Evolutionary conservation across 2,797 vertebrate species (phyloP).

Genomic region (Xiphorhynchus erythropygius): DNA sequence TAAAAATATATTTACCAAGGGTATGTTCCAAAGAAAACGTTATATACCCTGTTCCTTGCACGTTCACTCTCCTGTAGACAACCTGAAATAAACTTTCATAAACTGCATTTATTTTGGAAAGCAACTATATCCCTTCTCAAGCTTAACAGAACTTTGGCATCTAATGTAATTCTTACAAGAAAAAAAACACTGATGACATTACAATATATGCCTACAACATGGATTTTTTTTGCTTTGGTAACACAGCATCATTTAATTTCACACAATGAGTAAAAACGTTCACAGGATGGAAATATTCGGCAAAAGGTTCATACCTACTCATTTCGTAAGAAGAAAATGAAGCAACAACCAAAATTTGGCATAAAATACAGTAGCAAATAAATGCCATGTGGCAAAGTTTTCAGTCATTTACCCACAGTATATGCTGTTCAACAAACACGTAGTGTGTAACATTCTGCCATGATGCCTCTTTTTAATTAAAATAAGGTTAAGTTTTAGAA

Average conservation of each 20-base stretch:
- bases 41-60: not conserved
- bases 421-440: not conserved
- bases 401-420: not conserved
- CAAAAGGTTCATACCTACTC: not conserved
- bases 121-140: not conserved
- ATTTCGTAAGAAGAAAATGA: not conserved
- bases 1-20: constrained; percentile 5
- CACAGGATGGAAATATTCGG: not conserved
- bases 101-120: not conserved
- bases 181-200: not conserved
- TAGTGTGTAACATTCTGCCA: not conserved
- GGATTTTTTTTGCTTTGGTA: not conserved
- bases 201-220: not conserved
- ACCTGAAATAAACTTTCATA: not conserved
- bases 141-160: not conserved
- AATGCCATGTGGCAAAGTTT: not conserved
- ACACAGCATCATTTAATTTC: not conserved
- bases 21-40: not conserved
- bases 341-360: not conserved
- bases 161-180: not conserved
- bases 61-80: not conserved
- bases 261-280: not conserved
- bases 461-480: not conserved
- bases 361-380: not conserved
- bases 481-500: not conserved